These are phyloP conservation scores for Manacus vitellinus DNA, from an alignment of 2,113 vertebrate species.

Conservation along the genomic window DNA sequence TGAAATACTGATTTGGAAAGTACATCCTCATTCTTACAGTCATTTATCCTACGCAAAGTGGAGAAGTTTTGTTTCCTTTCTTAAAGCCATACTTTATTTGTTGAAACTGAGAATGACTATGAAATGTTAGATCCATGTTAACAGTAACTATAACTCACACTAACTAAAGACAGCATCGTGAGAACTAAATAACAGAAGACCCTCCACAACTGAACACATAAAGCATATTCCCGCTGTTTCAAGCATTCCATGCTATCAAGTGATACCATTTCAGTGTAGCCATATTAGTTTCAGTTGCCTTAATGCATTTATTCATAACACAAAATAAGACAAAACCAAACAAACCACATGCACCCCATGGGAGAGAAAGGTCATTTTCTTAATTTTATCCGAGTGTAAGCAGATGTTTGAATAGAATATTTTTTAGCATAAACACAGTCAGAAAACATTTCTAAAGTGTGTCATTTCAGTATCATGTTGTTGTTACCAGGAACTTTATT, in stretches of 20 bases:
- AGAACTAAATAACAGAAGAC: background rate
- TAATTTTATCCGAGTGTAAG: conserved; percentile 3
- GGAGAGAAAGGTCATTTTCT: background rate
- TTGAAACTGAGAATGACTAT: background rate
- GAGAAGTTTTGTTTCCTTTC: background rate
- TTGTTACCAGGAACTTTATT: background rate
- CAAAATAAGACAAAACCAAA: conserved; percentile 14
- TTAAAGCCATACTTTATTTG: background rate
- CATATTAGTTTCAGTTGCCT: background rate
- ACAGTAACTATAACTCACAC: background rate
- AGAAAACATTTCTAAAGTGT: conserved; percentile 2
- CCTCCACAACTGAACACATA: background rate
- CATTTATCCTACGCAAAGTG: background rate
- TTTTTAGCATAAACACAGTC: background rate
- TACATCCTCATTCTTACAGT: background rate
- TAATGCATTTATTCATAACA: background rate
- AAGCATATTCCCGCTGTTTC: background rate
- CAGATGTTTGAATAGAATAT: background rate
- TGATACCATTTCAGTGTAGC: background rate
- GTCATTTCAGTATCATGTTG: background rate
- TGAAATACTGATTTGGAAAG: background rate
- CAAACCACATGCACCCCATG: background rate
- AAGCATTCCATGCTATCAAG: background rate
- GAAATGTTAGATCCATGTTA: background rate
- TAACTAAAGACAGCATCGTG: background rate